Evolutionary conservation across 2,113 vertebrate genomes (phyloP).

Genomic region (Mellivora capensis): DNA sequence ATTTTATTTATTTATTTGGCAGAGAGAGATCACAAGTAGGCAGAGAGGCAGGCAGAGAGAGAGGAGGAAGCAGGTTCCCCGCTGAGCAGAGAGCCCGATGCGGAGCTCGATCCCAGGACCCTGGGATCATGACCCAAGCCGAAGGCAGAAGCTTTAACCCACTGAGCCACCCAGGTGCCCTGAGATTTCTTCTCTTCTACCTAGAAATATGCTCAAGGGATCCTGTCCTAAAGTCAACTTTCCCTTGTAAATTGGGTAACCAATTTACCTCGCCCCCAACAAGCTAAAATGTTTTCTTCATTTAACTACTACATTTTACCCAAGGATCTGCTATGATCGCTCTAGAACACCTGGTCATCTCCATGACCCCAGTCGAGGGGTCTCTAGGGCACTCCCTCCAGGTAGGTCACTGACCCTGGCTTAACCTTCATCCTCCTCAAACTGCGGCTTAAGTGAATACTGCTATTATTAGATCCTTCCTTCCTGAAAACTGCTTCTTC

Average conservation of each 20-base stretch:
- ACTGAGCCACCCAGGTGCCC: too few species aligned
- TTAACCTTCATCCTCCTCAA: not conserved
- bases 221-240: not conserved
- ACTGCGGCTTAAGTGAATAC: not conserved
- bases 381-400: not conserved
- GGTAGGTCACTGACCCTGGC: not conserved
- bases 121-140: too few species aligned
- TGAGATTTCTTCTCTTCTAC: too few species aligned
- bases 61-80: too few species aligned
- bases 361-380: too few species aligned
- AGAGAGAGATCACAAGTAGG: too few species aligned
- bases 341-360: not conserved
- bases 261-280: not conserved
- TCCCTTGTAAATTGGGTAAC: not conserved
- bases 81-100: too few species aligned
- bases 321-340: not conserved
- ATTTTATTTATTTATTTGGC: too few species aligned
- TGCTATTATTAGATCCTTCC: not conserved
- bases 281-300: not conserved
- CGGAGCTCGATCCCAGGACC: too few species aligned
- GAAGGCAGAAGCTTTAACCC: too few species aligned
- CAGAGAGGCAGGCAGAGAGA: too few species aligned
- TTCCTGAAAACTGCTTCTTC: not conserved
- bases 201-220: not conserved
- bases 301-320: not conserved